Evolutionary conservation across 1,140 invertebrate genomes (phyloP).

Genomic region (Zaprionus taronus): DNA sequence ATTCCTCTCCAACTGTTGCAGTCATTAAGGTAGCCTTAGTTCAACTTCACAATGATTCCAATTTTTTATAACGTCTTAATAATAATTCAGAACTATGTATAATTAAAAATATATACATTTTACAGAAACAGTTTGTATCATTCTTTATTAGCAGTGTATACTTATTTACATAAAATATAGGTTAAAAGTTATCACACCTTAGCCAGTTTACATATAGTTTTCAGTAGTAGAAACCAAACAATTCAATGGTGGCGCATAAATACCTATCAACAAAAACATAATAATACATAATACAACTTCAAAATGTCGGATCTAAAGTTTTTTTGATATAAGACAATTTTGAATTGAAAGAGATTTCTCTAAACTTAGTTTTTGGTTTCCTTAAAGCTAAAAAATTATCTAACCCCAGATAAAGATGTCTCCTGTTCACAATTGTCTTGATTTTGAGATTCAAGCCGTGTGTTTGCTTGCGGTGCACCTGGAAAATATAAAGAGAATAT

Average conservation of each 20-base stretch:
- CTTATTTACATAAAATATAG: conserved; percentile 45
- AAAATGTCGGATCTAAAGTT: conserved; percentile 21
- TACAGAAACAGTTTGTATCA: conserved; percentile 5
- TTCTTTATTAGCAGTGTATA: conserved; percentile 40
- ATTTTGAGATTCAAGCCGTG: conserved; percentile 90
- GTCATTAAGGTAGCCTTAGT: no score
- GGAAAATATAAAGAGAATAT: conserved; percentile 59
- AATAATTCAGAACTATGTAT: not conserved
- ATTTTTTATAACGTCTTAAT: no score
- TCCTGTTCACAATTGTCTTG: conserved; percentile 89
- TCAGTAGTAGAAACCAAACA: conserved; percentile 22
- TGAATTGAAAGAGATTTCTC: conserved; percentile 23
- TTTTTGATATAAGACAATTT: conserved; percentile 31
- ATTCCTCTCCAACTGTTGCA: no score
- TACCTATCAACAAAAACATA: conserved; percentile 22
- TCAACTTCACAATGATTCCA: no score
- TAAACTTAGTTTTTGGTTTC: conserved; percentile 1
- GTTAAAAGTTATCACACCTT: conserved; percentile 51
- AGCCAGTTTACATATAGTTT: conserved; percentile 39
- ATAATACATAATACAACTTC: conserved; percentile 36
- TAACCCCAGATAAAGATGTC: conserved; percentile 90
- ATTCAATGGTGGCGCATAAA: conserved; percentile 20
- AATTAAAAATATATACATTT: not conserved
- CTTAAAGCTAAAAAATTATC: conserved; percentile 62
- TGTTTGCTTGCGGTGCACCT: conserved; percentile 92